Conservation (phyloP, 2,113 vertebrate species). For the Caretta caretta region DNA sequence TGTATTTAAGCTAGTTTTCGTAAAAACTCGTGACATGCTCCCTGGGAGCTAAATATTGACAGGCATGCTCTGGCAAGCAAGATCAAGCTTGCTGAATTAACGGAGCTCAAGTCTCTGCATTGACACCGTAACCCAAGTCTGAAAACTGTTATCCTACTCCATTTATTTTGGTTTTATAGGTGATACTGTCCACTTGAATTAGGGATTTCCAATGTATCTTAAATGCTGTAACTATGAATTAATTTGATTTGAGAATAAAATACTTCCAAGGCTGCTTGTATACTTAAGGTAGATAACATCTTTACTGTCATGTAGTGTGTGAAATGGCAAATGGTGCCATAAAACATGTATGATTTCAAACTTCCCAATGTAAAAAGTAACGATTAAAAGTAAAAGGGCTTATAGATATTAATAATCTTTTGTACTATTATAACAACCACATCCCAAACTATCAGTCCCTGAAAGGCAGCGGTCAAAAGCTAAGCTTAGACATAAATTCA, state of each 20-base stretch:
- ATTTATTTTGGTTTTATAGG: slow-evolving; percentile 76
- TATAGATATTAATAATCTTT: slow-evolving; percentile 31
- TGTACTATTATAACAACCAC: background rate
- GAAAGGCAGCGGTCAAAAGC: slow-evolving; percentile 38
- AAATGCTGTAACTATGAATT: slow-evolving; percentile 65
- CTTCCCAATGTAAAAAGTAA: background rate
- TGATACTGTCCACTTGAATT: slow-evolving; percentile 73
- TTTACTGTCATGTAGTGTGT: slow-evolving; percentile 34
- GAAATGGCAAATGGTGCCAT: slow-evolving; percentile 23
- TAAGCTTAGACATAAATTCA: slow-evolving; percentile 24
- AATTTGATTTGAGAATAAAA: slow-evolving; percentile 62
- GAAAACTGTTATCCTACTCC: slow-evolving; percentile 76
- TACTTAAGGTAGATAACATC: slow-evolving; percentile 35
- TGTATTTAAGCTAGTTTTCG: slow-evolving; percentile 79
- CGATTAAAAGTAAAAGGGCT: slow-evolving; percentile 32
- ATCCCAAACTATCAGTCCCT: slow-evolving; percentile 20
- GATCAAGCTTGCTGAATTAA: slow-evolving; percentile 84
- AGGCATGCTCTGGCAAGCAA: slow-evolving; percentile 82
- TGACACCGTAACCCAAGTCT: slow-evolving; percentile 77
- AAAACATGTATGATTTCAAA: slow-evolving; percentile 46
- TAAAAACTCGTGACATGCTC: slow-evolving; percentile 71
- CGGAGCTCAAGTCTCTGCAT: slow-evolving; percentile 70
- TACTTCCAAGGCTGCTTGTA: slow-evolving; percentile 23
- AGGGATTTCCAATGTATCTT: slow-evolving; percentile 66
- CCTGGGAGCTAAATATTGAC: slow-evolving; percentile 82